Evolutionary conservation across 53 echinoderm and acorn worm genomes (phyloP).

Genomic region (Holothuria leucospilota): DNA sequence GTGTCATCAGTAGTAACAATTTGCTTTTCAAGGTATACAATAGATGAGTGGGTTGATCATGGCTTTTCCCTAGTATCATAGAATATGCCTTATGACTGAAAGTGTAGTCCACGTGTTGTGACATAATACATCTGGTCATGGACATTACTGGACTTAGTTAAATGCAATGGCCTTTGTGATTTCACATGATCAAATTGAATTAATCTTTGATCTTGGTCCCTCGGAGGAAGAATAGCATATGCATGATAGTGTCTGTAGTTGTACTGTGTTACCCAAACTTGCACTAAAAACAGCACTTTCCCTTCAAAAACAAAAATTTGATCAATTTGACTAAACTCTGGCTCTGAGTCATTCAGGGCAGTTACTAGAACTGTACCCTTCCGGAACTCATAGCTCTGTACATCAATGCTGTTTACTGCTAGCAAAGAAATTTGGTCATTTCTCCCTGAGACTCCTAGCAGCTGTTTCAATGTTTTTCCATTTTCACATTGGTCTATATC

Average conservation of each 20-base stretch:
- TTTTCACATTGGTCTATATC: constrained; percentile 2
- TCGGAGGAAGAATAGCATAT: not conserved
- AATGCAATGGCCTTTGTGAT: constrained; percentile 1
- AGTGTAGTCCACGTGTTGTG: not conserved
- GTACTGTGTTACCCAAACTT: constrained; percentile 21
- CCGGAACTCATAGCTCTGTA: constrained; percentile 21
- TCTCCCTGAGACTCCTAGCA: not conserved
- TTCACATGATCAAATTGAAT: not conserved
- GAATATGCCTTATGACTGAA: not conserved
- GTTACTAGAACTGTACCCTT: constrained; percentile 23
- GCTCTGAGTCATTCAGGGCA: not conserved
- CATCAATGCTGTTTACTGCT: not conserved
- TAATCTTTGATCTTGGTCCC: not conserved
- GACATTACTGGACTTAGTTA: constrained; percentile 17
- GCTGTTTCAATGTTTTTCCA: not conserved
- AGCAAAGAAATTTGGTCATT: not conserved
- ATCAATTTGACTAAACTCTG: constrained; percentile 34
- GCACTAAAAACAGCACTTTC: constrained; percentile 2
- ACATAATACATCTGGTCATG: constrained; percentile 27
- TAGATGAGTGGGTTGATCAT: no score
- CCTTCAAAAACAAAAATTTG: constrained; percentile 19
- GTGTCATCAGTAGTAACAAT: no score
- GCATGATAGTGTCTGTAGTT: constrained; percentile 34
- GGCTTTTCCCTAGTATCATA: no score
- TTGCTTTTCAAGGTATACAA: no score